Evolutionary conservation across 2,113 vertebrate species (phyloP).

Genomic region (Pterocles orientalis): DNA sequence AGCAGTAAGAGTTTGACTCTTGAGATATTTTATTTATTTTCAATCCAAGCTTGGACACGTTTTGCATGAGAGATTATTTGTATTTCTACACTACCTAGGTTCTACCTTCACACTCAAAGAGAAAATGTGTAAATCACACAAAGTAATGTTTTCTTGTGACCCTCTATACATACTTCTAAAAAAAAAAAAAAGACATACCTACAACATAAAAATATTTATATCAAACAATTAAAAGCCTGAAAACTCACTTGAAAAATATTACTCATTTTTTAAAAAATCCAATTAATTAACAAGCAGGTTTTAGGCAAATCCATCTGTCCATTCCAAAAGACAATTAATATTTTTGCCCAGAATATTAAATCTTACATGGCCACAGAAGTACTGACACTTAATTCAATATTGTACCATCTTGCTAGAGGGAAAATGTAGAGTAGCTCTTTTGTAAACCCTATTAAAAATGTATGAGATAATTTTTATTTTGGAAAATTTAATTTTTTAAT

Average conservation of each 20-base stretch:
- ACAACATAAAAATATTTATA: conserved; percentile 1
- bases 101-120: not conserved
- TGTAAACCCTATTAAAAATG: conserved; percentile 55
- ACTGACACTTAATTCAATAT: conserved; percentile 47
- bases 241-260: conserved; percentile 36
- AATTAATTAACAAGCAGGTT: conserved; percentile 64
- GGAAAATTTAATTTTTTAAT: conserved; percentile 45
- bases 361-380: conserved; percentile 28
- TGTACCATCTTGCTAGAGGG: conserved; percentile 35
- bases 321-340: conserved; percentile 60
- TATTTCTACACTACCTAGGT: not conserved
- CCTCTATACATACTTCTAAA: not conserved
- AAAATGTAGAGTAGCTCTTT: conserved; percentile 44
- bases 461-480: conserved; percentile 7
- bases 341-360: conserved; percentile 28
- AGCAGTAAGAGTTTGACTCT: not conserved
- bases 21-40: conserved; percentile 8
- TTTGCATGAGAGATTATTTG: not conserved
- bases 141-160: not conserved
- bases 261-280: conserved; percentile 47
- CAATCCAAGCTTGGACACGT: not conserved
- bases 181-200: not conserved
- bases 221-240: conserved; percentile 1
- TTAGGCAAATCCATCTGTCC: conserved; percentile 61
- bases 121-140: not conserved